A percentile compares a stretch with the other conserved stretches of the same genome.
These are phyloP conservation scores for Peromyscus nudipes DNA, from an alignment of 2,797 vertebrate species.

Conservation along the genomic window DNA sequence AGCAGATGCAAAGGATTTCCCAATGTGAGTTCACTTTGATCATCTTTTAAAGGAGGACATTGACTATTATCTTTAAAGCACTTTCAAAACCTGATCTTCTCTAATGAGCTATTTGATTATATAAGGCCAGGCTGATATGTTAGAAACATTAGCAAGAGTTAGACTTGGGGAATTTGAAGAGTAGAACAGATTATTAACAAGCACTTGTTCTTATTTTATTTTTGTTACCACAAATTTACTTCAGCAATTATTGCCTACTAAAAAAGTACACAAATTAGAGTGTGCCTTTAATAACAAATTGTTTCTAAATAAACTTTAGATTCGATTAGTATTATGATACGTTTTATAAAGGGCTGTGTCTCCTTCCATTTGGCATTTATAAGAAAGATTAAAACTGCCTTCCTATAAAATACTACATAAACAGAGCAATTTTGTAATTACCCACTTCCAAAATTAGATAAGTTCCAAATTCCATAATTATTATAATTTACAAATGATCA, in stretches of 20 bases:
- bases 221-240: slow-evolving; percentile 70
- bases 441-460: slow-evolving; percentile 70
- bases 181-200: slow-evolving; percentile 43
- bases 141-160: slow-evolving; percentile 15
- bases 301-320: slow-evolving; percentile 74
- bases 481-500: slow-evolving; percentile 72
- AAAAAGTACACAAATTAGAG: slow-evolving; percentile 61
- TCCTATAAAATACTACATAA: slow-evolving; percentile 76
- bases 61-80: slow-evolving; percentile 62
- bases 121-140: slow-evolving; percentile 36
- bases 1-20: slow-evolving; percentile 43
- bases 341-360: slow-evolving; percentile 62
- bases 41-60: slow-evolving; percentile 34
- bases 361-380: slow-evolving; percentile 60
- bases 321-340: slow-evolving; percentile 72
- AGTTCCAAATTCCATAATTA: slow-evolving; percentile 76
- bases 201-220: slow-evolving; percentile 44
- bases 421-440: slow-evolving; percentile 81
- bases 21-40: slow-evolving; percentile 62
- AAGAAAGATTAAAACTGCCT: slow-evolving; percentile 79
- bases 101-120: slow-evolving; percentile 66
- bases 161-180: not conserved
- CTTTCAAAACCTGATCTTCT: slow-evolving; percentile 64
- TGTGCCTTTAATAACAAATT: slow-evolving; percentile 66
- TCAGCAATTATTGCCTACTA: slow-evolving; percentile 64